These are phyloP conservation scores for Epirrhoe tristata DNA, from an alignment of 2,888 invertebrate genomes.

Conservation along the genomic window DNA sequence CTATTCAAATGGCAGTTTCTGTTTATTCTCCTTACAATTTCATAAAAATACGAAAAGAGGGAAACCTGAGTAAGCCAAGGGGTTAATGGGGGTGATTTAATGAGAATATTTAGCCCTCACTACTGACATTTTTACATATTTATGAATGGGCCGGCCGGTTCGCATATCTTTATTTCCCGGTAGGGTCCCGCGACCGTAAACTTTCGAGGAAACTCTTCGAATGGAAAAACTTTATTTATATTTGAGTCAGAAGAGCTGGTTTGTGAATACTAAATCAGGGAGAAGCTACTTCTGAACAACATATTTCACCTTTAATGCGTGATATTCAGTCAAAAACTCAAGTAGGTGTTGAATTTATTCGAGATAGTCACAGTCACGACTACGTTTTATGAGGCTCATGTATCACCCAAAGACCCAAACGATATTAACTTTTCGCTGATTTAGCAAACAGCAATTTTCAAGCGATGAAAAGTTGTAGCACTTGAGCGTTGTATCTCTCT, in stretches of 20 bases:
- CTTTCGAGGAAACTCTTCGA: constrained; percentile 68
- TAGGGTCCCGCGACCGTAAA: constrained; percentile 67
- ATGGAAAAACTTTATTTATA: constrained; percentile 82
- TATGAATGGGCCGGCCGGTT: constrained; percentile 55
- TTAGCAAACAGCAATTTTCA: constrained; percentile 23
- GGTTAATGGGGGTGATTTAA: constrained; percentile 46
- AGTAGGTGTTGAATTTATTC: constrained; percentile 40
- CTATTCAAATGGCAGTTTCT: background rate
- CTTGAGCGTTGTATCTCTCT: constrained; percentile 19
- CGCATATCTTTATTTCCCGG: constrained; percentile 75
- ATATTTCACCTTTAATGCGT: constrained; percentile 49
- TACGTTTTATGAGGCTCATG: constrained; percentile 24
- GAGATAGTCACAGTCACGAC: constrained; percentile 26
- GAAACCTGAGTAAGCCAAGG: constrained; percentile 37
- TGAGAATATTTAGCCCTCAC: constrained; percentile 47
- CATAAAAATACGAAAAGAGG: constrained; percentile 21
- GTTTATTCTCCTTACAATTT: constrained; percentile 1
- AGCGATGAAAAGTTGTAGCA: constrained; percentile 19
- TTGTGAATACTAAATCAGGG: constrained; percentile 77
- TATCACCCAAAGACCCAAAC: constrained; percentile 25
- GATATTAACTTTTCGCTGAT: constrained; percentile 31
- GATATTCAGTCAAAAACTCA: constrained; percentile 40
- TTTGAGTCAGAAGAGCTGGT: constrained; percentile 73
- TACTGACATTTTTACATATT: constrained; percentile 55
- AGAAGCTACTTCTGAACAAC: constrained; percentile 45